phyloP scores from a whole-genome alignment of 2,113 vertebrate species.

The Protobothrops flavoviridis region DNA sequence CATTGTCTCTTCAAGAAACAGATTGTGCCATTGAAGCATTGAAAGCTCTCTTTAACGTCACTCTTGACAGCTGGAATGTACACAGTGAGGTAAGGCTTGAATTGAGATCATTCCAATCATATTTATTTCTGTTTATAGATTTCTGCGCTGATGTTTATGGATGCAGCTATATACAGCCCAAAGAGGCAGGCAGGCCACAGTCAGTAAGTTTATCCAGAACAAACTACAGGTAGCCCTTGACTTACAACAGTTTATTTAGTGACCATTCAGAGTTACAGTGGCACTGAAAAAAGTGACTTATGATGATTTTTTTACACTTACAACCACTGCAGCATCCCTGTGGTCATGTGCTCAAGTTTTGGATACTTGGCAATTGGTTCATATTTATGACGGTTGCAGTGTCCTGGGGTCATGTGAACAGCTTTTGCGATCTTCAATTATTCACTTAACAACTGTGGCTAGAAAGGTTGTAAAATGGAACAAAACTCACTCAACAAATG shows the following conservation, averaged over 20 bases:
- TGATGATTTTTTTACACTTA: not conserved
- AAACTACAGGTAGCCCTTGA: not conserved
- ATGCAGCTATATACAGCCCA: not conserved
- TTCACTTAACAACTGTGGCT: not conserved
- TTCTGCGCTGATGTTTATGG: not conserved
- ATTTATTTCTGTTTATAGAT: conserved; percentile 20
- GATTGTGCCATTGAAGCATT: conserved; percentile 91
- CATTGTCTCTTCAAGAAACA: conserved; percentile 82
- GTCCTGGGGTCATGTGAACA: not conserved
- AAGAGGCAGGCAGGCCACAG: not conserved
- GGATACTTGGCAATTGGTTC: not conserved
- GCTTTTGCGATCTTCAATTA: not conserved
- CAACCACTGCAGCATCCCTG: not conserved
- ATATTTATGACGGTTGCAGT: not conserved
- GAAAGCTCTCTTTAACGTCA: conserved; percentile 96
- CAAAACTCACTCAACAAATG: not conserved
- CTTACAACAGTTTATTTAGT: not conserved
- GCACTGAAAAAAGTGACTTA: not conserved
- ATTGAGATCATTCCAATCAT: not conserved
- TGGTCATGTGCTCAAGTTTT: not conserved
- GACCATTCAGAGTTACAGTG: not conserved
- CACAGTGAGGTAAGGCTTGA: conserved; percentile 83
- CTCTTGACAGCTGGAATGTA: conserved; percentile 83
- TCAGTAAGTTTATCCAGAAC: not conserved
- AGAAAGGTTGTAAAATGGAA: not conserved